A percentile compares a stretch with the other conserved stretches of the same genome.
phyloP scores from a whole-genome alignment of 2,113 vertebrate genomes.

The Ictalurus furcatus region DNA sequence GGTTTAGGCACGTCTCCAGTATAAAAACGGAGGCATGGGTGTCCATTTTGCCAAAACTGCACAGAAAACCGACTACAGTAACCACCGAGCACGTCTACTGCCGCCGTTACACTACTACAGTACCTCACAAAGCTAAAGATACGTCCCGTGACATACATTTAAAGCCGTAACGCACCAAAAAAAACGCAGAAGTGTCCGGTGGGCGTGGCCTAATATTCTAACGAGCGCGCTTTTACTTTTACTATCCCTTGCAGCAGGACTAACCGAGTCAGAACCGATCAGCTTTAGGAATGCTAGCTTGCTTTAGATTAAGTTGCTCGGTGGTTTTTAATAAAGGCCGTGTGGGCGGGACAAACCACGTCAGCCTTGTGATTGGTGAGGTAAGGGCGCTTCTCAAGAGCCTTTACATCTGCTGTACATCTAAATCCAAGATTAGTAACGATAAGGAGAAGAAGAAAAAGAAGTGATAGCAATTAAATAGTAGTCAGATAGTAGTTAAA shows the following conservation, averaged over 20 bases:
- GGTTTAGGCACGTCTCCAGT: neutral
- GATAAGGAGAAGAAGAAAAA: neutral
- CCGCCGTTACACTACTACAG: neutral
- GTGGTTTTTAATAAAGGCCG: neutral
- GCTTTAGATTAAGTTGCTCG: neutral
- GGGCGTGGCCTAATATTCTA: neutral
- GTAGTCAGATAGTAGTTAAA: neutral
- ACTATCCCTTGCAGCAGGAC: neutral
- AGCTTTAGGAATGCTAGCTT: neutral
- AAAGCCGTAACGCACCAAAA: neutral
- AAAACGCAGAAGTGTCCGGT: neutral
- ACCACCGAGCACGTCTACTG: constrained; percentile 17
- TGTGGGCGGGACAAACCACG: neutral
- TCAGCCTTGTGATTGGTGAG: neutral
- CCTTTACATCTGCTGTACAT: neutral
- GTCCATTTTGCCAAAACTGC: no score
- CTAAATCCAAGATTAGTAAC: neutral
- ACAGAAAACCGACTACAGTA: neutral
- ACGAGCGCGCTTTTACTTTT: neutral
- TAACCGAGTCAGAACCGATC: no score
- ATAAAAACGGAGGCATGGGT: neutral
- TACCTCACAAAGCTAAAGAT: neutral
- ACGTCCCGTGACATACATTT: neutral
- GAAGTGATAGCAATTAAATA: neutral
- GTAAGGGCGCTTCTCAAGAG: neutral